phyloP scores from a whole-genome alignment of 1,140 invertebrate species.

The Caerostris darwini region DNA sequence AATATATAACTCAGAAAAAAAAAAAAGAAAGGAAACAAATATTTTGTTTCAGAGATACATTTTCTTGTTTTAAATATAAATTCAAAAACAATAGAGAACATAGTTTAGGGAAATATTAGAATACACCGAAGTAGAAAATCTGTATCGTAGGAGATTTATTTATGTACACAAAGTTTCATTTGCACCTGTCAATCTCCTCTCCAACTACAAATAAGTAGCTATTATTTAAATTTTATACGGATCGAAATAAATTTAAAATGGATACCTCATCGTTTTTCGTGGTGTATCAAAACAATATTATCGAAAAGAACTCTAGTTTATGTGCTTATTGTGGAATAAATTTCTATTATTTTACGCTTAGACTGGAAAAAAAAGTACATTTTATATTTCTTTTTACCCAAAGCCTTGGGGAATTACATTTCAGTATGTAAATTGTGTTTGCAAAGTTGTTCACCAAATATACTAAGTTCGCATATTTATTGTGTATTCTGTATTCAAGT shows the following conservation, averaged over 20 bases:
- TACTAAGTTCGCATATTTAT: background rate
- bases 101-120: background rate
- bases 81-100: no score
- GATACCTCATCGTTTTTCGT: background rate
- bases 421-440: constrained; percentile 2
- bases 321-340: constrained; percentile 1
- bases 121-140: background rate
- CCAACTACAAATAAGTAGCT: background rate
- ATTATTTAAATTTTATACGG: constrained; percentile 47
- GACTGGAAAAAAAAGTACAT: background rate
- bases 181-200: constrained; percentile 24
- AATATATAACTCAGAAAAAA: no score
- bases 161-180: constrained; percentile 13
- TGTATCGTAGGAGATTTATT: background rate
- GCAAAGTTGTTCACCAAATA: background rate
- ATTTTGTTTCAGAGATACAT: no score
- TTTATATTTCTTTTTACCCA: background rate
- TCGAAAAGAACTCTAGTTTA: background rate
- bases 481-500: background rate
- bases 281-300: background rate
- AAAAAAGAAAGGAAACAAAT: no score
- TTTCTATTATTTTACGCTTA: constrained; percentile 31
- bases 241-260: background rate
- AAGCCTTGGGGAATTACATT: background rate
- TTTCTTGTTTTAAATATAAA: no score